Conservation (phyloP, 2,113 vertebrate genomes). For the Vulpes ferrilata region DNA sequence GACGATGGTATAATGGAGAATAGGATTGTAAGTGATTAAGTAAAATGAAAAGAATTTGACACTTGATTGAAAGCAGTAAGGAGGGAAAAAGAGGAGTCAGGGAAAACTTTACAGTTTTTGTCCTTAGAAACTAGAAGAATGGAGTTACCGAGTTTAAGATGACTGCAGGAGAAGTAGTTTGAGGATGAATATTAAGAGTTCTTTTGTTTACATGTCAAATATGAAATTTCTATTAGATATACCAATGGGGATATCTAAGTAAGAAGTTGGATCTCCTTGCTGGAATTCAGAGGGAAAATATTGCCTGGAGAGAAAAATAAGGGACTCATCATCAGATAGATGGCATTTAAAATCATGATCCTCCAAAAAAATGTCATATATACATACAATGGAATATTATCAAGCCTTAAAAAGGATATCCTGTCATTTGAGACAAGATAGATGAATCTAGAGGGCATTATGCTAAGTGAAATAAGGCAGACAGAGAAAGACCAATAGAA, state of each 20-base stretch:
- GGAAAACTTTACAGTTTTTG: background rate
- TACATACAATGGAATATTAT: background rate
- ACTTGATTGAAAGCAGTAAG: background rate
- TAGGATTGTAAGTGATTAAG: background rate
- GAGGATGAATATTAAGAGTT: background rate
- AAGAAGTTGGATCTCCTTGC: background rate
- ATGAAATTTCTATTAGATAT: background rate
- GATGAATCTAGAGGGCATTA: background rate
- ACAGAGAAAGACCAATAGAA: background rate
- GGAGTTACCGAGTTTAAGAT: background rate
- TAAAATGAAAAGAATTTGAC: background rate
- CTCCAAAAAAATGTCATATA: background rate
- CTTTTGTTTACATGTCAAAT: background rate
- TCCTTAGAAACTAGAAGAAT: background rate
- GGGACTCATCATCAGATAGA: background rate
- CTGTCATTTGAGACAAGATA: background rate
- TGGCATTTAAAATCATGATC: background rate
- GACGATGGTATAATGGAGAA: background rate
- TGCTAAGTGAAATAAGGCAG: background rate
- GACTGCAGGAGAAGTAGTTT: background rate
- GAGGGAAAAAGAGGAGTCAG: background rate
- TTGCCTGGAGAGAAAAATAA: background rate
- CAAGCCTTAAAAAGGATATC: background rate
- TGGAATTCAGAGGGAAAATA: background rate
- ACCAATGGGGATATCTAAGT: background rate